Conservation (phyloP, 2,113 vertebrate genomes). For the Osmerus mordax region DNA sequence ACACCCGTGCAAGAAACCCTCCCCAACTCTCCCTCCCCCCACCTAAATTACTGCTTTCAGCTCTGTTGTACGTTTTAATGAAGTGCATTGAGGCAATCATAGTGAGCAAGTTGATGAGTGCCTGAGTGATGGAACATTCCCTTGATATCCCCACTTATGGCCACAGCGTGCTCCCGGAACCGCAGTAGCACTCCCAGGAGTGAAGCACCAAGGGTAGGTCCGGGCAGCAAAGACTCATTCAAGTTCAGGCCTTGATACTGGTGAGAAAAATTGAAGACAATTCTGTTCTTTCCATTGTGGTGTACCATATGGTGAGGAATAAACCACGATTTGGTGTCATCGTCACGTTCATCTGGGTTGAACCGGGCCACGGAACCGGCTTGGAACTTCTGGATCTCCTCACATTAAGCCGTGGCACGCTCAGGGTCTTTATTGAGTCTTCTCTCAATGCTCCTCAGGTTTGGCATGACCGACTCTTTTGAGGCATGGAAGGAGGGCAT, state of each 20-base stretch:
- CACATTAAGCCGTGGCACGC: background rate
- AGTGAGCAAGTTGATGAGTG: too few species aligned
- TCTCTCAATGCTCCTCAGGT: constrained; percentile 13
- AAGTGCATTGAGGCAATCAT: too few species aligned
- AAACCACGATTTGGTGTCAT: constrained; percentile 1
- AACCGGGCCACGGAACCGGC: constrained; percentile 1
- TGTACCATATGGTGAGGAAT: constrained; percentile 13
- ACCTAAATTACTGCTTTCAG: too few species aligned
- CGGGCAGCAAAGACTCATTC: constrained; percentile 19
- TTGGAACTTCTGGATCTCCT: constrained; percentile 18
- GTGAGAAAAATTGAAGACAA: constrained; percentile 21
- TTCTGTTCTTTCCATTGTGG: constrained; percentile 5
- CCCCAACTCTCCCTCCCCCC: too few species aligned
- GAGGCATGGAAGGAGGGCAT: background rate
- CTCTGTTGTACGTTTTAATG: too few species aligned
- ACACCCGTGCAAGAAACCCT: too few species aligned
- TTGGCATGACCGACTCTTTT: constrained; percentile 6
- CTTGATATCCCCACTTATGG: constrained; percentile 5
- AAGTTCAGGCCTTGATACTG: background rate
- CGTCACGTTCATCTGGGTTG: background rate
- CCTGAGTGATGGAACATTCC: constrained; percentile 31
- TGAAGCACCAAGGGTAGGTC: constrained; percentile 14
- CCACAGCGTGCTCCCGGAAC: constrained; percentile 6
- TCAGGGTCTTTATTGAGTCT: constrained; percentile 9
- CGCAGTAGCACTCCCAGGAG: constrained; percentile 19